Evolutionary conservation across 2,797 vertebrate species (phyloP).

Genomic region (Arctocebus calabarensis): DNA sequence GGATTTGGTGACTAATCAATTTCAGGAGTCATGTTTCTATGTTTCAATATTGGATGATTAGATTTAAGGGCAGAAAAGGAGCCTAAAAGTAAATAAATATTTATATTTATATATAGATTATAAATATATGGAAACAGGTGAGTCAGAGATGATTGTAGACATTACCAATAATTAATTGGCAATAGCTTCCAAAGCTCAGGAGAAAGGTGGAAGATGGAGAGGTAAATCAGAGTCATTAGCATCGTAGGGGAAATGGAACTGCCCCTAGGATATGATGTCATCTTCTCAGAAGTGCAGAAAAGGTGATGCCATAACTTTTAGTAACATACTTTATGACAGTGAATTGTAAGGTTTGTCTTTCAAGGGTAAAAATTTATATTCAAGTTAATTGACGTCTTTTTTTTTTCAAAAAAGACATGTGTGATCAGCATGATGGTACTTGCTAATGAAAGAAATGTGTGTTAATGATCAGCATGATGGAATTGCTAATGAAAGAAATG

Average conservation of each 20-base stretch:
- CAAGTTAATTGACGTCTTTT: constrained; percentile 26
- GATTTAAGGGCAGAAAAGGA: background rate
- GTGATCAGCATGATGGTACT: no score
- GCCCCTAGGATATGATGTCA: background rate
- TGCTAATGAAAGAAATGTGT: no score
- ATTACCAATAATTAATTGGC: constrained; percentile 16
- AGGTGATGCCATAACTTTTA: background rate
- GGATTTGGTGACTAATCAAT: background rate
- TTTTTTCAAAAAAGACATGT: no score
- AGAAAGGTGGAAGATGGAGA: background rate
- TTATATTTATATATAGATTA: no score
- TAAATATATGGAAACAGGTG: no score
- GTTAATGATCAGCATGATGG: background rate
- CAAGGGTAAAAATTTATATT: background rate
- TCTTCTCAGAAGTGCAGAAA: background rate
- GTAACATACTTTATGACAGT: background rate
- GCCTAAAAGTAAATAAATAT: no score
- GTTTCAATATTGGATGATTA: background rate
- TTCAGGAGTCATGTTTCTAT: background rate
- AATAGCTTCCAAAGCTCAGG: background rate
- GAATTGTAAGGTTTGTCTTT: background rate
- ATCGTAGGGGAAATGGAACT: background rate
- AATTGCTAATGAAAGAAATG: background rate
- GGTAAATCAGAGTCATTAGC: background rate
- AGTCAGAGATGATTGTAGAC: no score